A percentile compares a stretch with the other conserved stretches of the same genome.
phyloP scores from a whole-genome alignment of 1,140 invertebrate genomes.

The Drosophila busckii region DNA sequence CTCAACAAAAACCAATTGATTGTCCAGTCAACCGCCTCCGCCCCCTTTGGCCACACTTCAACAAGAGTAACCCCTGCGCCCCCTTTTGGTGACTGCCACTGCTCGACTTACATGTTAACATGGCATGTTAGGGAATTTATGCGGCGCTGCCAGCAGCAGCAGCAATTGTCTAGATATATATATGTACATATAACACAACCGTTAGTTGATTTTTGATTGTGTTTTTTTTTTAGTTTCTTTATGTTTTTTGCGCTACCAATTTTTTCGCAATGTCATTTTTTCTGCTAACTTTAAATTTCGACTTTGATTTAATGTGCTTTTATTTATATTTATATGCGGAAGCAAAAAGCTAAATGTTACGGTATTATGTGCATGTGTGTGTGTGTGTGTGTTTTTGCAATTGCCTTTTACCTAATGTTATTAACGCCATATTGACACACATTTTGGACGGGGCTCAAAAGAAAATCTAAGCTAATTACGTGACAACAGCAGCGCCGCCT shows the following conservation, averaged over 20 bases:
- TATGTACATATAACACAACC: slow-evolving; percentile 3
- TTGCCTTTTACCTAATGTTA: slow-evolving; percentile 73
- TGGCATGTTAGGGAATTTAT: background rate
- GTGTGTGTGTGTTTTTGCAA: slow-evolving; percentile 38
- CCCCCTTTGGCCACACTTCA: too few relatives aligned
- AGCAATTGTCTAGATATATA: slow-evolving; percentile 23
- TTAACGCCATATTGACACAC: slow-evolving; percentile 74
- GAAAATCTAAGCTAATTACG: slow-evolving; percentile 73
- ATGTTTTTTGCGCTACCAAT: slow-evolving; percentile 7
- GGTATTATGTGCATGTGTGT: slow-evolving; percentile 14
- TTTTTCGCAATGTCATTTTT: slow-evolving; percentile 54
- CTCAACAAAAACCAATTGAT: slow-evolving; percentile 14
- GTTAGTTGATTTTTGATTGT: background rate
- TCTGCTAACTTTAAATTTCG: slow-evolving; percentile 27
- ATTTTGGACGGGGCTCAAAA: slow-evolving; percentile 33
- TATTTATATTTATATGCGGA: slow-evolving; percentile 57
- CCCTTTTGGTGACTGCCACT: background rate
- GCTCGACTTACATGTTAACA: background rate
- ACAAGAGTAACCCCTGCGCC: too few relatives aligned
- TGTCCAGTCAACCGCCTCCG: too few relatives aligned
- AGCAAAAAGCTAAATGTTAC: slow-evolving; percentile 61
- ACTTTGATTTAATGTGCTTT: slow-evolving; percentile 51
- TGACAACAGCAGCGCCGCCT: slow-evolving; percentile 34
- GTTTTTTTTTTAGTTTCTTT: background rate
- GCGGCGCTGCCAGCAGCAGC: slow-evolving; percentile 5